These are phyloP conservation scores for Lysandra coridon DNA, from an alignment of 2,888 invertebrate species.

Conservation along the genomic window DNA sequence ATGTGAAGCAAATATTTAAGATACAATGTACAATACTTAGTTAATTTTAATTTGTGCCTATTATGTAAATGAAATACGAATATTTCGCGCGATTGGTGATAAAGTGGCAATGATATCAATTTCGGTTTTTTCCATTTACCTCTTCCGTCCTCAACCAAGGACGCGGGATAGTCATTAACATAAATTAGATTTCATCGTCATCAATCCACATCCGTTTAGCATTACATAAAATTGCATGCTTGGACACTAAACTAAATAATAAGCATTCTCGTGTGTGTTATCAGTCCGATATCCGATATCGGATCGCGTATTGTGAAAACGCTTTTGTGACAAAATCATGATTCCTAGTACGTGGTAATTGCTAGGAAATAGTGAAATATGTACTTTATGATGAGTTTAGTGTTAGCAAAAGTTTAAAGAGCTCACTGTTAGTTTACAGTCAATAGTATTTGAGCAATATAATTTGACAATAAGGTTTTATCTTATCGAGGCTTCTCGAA, in stretches of 20 bases:
- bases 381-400: not conserved
- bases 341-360: too few species aligned
- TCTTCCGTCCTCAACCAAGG: conserved; percentile 22
- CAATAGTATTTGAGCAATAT: conserved; percentile 23
- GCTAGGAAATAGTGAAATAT: not conserved
- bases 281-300: not conserved
- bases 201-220: not conserved
- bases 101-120: conserved; percentile 18
- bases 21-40: not conserved
- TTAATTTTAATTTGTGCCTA: conserved; percentile 1
- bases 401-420: not conserved
- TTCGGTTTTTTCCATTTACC: conserved; percentile 23
- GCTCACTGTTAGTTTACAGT: not conserved
- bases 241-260: not conserved
- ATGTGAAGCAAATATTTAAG: not conserved
- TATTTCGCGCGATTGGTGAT: conserved; percentile 18
- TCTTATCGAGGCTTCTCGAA: conserved; percentile 43
- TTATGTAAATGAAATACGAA: not conserved
- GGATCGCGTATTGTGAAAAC: not conserved
- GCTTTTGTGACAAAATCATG: not conserved
- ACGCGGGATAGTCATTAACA: not conserved
- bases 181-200: conserved; percentile 13
- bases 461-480: conserved; percentile 39
- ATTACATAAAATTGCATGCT: not conserved
- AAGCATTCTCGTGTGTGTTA: not conserved